Evolutionary conservation across 2,888 invertebrate genomes (phyloP).

Genomic region (Nephrotoma guestfalica): DNA sequence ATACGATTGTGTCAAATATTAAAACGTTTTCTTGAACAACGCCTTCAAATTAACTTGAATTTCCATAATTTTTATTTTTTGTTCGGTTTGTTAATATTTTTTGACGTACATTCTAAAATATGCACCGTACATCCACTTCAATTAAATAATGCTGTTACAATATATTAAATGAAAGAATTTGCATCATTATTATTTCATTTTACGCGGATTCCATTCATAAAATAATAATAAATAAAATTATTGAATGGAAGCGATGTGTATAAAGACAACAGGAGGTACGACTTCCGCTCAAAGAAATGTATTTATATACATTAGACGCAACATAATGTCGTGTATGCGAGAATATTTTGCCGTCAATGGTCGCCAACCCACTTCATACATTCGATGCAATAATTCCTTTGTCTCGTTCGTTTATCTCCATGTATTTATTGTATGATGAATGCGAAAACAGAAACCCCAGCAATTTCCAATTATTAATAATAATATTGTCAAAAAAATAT

Average conservation of each 20-base stretch:
- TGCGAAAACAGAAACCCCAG: neutral
- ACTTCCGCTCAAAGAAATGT: neutral
- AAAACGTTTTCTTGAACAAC: neutral
- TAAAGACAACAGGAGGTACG: neutral
- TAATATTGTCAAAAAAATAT: neutral
- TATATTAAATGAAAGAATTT: neutral
- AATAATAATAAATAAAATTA: neutral
- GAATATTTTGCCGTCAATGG: neutral
- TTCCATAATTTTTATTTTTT: neutral
- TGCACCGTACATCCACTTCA: neutral
- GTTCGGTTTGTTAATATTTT: neutral
- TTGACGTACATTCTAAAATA: neutral
- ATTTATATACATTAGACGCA: neutral
- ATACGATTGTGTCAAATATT: neutral
- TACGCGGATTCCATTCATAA: neutral
- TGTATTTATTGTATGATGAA: neutral
- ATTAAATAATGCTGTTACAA: neutral
- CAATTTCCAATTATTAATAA: neutral
- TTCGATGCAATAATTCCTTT: neutral
- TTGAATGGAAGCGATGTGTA: neutral
- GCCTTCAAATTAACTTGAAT: neutral
- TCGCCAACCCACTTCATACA: neutral
- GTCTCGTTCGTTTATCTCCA: neutral
- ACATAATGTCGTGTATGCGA: neutral
- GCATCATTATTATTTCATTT: neutral